Percentiles rank a stretch among this genome's conserved stretches.
Conservation (phyloP, 2,113 vertebrate genomes). For the Irena cyanogastra region DNA sequence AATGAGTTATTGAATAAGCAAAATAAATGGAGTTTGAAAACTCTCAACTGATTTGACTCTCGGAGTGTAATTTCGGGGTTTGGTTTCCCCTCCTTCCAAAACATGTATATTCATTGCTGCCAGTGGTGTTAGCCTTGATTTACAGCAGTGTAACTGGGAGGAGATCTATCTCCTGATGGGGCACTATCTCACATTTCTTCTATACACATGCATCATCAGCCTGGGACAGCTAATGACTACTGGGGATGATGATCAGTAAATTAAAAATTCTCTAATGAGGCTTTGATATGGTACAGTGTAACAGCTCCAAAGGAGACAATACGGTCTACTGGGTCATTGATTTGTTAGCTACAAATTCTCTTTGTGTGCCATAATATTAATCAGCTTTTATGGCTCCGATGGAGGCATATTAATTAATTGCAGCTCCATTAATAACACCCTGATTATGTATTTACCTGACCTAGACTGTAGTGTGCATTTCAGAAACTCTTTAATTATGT, state of each 20-base stretch:
- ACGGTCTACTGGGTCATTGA: constrained; percentile 59
- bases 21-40: background rate
- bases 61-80: background rate
- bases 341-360: constrained; percentile 66
- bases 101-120: background rate
- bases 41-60: background rate
- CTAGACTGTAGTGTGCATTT: constrained; percentile 37
- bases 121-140: background rate
- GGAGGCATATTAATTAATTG: constrained; percentile 69
- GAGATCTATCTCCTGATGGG: background rate
- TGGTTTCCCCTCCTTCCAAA: background rate
- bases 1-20: background rate
- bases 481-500: constrained; percentile 61
- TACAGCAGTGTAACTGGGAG: background rate
- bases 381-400: constrained; percentile 57
- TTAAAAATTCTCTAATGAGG: constrained; percentile 64
- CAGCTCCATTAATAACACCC: constrained; percentile 63
- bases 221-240: constrained; percentile 27
- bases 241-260: constrained; percentile 45
- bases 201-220: background rate
- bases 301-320: constrained; percentile 48
- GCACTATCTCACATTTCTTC: background rate
- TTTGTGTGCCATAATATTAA: constrained; percentile 64
- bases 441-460: constrained; percentile 72
- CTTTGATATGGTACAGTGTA: constrained; percentile 43